Evolutionary conservation across 2,888 invertebrate species (phyloP).

Genomic region (Dasysyrphus albostriatus): DNA sequence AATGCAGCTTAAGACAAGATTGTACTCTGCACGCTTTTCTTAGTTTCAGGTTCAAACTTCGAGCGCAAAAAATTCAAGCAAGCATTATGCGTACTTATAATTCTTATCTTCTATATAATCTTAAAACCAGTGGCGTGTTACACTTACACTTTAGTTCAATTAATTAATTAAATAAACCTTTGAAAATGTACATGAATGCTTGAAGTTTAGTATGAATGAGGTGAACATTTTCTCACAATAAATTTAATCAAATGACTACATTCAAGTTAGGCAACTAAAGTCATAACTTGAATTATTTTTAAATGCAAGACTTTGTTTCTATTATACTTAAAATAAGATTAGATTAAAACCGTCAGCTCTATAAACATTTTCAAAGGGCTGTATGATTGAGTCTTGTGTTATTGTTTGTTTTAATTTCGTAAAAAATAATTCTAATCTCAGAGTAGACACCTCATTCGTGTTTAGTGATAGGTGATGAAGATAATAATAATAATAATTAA

Average conservation of each 20-base stretch:
- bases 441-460: slow-evolving; percentile 5
- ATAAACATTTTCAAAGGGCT: neutral
- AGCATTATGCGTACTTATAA: neutral
- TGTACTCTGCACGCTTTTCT: slow-evolving; percentile 41
- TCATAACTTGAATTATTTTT: neutral
- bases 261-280: slow-evolving; percentile 6
- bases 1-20: slow-evolving; percentile 47
- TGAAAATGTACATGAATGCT: neutral
- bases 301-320: slow-evolving; percentile 1
- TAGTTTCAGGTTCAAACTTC: slow-evolving; percentile 26
- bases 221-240: slow-evolving; percentile 25
- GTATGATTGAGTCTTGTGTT: slow-evolving; percentile 5
- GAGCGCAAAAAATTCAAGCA: neutral
- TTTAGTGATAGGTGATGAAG: slow-evolving; percentile 1
- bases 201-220: neutral
- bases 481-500: slow-evolving; percentile 3
- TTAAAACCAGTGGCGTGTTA: slow-evolving; percentile 53
- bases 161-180: slow-evolving; percentile 51
- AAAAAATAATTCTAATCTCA: slow-evolving; percentile 19
- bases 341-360: neutral
- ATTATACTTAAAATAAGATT: neutral
- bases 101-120: slow-evolving; percentile 55
- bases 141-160: slow-evolving; percentile 53
- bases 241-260: neutral
- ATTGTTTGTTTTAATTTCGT: neutral